Base-by-base conservation (phyloP, 1,140 invertebrate genomes). In the Dendrolimus kikuchii region DNA sequence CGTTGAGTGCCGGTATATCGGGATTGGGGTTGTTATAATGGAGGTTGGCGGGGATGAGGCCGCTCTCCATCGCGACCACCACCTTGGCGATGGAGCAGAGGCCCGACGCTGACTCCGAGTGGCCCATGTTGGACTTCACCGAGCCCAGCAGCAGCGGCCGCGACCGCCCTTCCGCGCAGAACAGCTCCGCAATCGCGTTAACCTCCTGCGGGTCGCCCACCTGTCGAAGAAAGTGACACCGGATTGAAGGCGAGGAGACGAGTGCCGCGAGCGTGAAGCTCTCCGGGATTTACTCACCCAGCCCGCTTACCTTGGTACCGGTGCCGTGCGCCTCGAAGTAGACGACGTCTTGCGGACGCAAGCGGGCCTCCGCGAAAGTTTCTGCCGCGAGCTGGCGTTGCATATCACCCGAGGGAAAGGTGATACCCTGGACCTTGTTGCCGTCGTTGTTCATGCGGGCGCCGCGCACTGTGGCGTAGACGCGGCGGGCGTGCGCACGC, bases 101-200 rank as follows among this genome's bases (percentile, higher is more conserved):
- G 43, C 95, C 96, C 62, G 97, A 98, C 0, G 96, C 95, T 5
- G 96, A 94, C 83, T 99, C 98, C 5, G 97, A 93, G 72, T 99
- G 98, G 0, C 98, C 98, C 95, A 99, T 98, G 83, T 99, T 99
- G 2, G 96, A 97, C 77, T 99, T 99, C 0, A 98, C 94, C 0
- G 97, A 98, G 4, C 98, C 98, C 70, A 99, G 93, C 4, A 98
- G 77, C 10, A 99, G 86, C 3, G 97, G 96, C 1, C 82, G 86
- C 7, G 90, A 89, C 6, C 97, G 90, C 55, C 93, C 92, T 75
- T 93, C 93, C 2, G 23, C 23, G 82, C 97, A 99, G 84, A 99
- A 98, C 36, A 98, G 90, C 51, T 97, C 93, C 0, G 93, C 93
- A 55, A 99, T 96, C 0, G 96, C 94, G 73, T 98, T 98, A 0